phyloP scores from a whole-genome alignment of 2,888 invertebrate genomes.

The Tipula unca region DNA sequence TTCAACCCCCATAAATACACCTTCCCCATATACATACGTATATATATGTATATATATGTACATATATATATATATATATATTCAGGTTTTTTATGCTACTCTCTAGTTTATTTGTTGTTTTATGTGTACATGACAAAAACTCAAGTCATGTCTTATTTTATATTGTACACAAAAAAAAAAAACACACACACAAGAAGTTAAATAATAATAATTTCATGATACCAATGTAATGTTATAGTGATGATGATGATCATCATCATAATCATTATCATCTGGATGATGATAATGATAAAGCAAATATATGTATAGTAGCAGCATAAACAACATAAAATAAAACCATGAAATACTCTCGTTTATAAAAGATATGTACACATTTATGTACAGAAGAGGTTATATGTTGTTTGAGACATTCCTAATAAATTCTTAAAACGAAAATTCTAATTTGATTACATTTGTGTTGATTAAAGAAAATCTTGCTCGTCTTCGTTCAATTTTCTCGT shows the following conservation, averaged over 20 bases:
- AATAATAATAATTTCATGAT: neutral
- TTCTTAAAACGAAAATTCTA: neutral
- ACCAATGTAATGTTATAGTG: neutral
- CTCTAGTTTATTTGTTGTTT: constrained; percentile 14
- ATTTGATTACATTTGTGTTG: neutral
- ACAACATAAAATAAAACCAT: neutral
- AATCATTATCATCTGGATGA: neutral
- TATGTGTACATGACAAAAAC: constrained; percentile 4
- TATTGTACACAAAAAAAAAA: neutral
- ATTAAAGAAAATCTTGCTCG: constrained; percentile 4
- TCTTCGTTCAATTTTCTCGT: neutral
- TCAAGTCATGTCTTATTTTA: constrained; percentile 14
- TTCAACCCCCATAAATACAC: neutral
- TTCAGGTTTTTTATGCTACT: constrained; percentile 8
- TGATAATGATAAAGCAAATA: neutral
- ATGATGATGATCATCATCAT: neutral
- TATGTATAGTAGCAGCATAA: neutral
- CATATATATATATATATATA: neutral
- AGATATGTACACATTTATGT: neutral
- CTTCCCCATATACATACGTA: neutral
- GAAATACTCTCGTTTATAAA: neutral
- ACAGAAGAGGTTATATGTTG: neutral
- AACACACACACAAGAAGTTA: neutral
- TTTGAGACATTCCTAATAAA: neutral
- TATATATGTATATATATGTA: neutral